phyloP scores from a whole-genome alignment of 2,888 invertebrate species.

The Apocheima hispidaria region DNA sequence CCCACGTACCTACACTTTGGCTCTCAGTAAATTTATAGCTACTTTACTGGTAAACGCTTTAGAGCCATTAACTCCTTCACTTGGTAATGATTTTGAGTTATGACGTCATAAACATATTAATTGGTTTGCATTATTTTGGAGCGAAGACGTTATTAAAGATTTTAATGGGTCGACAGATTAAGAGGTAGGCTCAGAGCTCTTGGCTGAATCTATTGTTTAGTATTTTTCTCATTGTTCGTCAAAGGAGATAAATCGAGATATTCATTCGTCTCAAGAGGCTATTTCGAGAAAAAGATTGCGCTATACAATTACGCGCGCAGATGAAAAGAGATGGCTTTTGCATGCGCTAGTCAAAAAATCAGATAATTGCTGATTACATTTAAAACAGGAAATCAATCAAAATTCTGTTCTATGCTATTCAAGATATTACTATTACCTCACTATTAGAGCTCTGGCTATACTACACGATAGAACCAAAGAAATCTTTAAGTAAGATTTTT shows the following conservation, averaged over 20 bases:
- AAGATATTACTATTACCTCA: too few species aligned
- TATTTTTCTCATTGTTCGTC: not conserved
- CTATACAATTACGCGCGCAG: too few species aligned
- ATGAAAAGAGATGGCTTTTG: too few species aligned
- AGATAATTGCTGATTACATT: too few species aligned
- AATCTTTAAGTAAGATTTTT: too few species aligned
- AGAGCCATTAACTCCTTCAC: slow-evolving; percentile 44
- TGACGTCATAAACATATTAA: slow-evolving; percentile 42
- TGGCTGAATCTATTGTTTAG: not conserved
- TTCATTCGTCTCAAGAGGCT: not conserved
- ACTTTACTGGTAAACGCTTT: slow-evolving; percentile 42
- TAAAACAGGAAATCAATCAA: too few species aligned
- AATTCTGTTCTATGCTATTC: too few species aligned
- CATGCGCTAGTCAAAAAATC: too few species aligned
- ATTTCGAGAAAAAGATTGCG: too few species aligned
- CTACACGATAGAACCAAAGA: too few species aligned
- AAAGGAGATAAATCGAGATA: not conserved
- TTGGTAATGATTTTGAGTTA: slow-evolving; percentile 37
- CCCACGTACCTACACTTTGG: not conserved
- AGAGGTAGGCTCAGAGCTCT: not conserved
- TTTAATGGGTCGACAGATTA: slow-evolving; percentile 22
- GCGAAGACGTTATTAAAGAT: slow-evolving; percentile 35
- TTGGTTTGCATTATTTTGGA: slow-evolving; percentile 37
- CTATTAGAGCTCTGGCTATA: too few species aligned
- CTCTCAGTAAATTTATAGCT: slow-evolving; percentile 6